These are phyloP conservation scores for Agapostemon virescens DNA, from an alignment of 2,888 invertebrate genomes.

Conservation along the genomic window DNA sequence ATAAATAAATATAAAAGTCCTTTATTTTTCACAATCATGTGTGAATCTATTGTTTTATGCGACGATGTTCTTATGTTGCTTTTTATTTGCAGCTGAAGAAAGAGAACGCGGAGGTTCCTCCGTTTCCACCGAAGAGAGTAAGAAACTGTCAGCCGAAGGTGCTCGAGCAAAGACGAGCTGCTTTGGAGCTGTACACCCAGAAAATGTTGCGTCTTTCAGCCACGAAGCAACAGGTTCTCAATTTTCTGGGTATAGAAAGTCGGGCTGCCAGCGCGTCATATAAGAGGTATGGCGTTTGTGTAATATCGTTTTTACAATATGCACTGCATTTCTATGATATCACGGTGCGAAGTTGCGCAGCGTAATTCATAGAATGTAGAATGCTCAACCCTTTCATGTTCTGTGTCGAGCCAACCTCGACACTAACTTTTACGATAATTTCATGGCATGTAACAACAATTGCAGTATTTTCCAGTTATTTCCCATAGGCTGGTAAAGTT, in stretches of 20 bases:
- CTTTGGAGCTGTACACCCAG: constrained; percentile 82
- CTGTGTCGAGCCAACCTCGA: no score
- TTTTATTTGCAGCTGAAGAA: constrained; percentile 80
- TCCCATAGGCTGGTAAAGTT: no score
- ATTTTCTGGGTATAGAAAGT: constrained; percentile 80
- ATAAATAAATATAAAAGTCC: no score
- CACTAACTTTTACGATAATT: no score
- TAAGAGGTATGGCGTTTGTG: constrained; percentile 67
- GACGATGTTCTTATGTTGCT: neutral
- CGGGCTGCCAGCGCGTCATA: constrained; percentile 61
- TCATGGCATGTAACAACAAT: no score
- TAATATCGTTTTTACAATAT: neutral
- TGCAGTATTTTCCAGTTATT: no score
- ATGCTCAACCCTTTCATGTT: neutral
- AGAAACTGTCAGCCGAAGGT: constrained; percentile 83
- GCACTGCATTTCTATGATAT: neutral
- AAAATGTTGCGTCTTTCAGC: constrained; percentile 80
- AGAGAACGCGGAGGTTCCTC: constrained; percentile 80
- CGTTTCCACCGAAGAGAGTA: constrained; percentile 84
- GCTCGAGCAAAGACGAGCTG: constrained; percentile 82
- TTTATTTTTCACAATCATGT: neutral
- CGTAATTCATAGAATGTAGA: neutral
- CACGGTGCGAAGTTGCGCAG: neutral
- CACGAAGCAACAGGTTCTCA: constrained; percentile 80
- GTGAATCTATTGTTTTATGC: neutral